Conservation (phyloP, 2,797 vertebrate genomes). For the Epinephelus coioides region DNA sequence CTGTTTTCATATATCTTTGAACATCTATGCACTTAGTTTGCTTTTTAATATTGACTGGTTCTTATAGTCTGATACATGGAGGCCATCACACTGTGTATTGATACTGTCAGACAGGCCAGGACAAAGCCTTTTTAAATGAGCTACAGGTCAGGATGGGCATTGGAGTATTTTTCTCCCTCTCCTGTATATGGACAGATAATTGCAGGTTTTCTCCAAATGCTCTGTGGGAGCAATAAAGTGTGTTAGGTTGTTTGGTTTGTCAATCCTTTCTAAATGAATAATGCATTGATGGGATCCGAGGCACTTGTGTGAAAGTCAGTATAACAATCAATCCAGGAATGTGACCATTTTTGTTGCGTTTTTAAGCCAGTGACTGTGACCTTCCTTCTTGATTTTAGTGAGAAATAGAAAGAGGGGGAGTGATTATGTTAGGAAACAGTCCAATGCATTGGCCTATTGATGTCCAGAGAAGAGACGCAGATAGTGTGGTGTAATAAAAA, state of each 20-base stretch:
- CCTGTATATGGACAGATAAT: constrained; percentile 59
- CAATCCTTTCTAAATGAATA: constrained; percentile 49
- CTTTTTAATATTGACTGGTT: constrained; percentile 53
- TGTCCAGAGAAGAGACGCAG: constrained; percentile 83
- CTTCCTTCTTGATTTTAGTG: constrained; percentile 77
- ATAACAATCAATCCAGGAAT: constrained; percentile 23
- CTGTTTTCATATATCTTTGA: constrained; percentile 11
- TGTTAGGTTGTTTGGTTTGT: constrained; percentile 54
- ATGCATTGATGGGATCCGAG: constrained; percentile 32
- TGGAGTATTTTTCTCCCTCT: constrained; percentile 34
- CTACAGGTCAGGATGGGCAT: constrained; percentile 47
- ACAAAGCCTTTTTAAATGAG: constrained; percentile 67
- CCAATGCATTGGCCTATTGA: constrained; percentile 84
- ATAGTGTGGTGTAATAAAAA: constrained; percentile 85
- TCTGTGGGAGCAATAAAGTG: constrained; percentile 66
- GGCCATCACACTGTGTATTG: constrained; percentile 51
- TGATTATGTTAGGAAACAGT: constrained; percentile 85
- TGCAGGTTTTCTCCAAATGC: constrained; percentile 52
- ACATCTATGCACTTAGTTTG: constrained; percentile 24
- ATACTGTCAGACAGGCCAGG: constrained; percentile 50
- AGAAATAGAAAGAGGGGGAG: constrained; percentile 80
- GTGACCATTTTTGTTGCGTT: not conserved
- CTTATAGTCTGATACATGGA: constrained; percentile 59
- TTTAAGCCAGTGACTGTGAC: constrained; percentile 61
- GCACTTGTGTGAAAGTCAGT: constrained; percentile 32